Percentiles rank a stretch among this genome's conserved stretches.
Conservation (phyloP, 1,140 invertebrate genomes). For the Neotoxoptera formosana region DNA sequence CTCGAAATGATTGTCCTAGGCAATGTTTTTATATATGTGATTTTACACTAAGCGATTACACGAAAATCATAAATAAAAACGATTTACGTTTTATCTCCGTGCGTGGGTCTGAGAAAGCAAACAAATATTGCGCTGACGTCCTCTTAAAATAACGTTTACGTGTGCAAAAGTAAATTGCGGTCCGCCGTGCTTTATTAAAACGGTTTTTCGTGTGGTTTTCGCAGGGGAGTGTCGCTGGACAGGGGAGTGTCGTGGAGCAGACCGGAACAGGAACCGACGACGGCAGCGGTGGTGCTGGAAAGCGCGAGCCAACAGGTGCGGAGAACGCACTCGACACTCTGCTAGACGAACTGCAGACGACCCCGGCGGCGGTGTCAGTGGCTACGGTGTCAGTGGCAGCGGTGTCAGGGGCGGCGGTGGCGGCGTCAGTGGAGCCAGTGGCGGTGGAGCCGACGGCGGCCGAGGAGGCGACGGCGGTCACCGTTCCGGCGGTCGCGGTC, state of each 20-base stretch:
- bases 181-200: neutral
- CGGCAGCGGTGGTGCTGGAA: constrained; percentile 65
- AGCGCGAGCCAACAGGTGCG: constrained; percentile 70
- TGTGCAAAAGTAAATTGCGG: neutral
- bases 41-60: too few species aligned
- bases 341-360: constrained; percentile 88
- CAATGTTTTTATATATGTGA: too few species aligned
- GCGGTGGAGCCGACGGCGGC: constrained; percentile 65
- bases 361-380: constrained; percentile 26
- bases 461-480: constrained; percentile 58
- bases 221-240: constrained; percentile 72
- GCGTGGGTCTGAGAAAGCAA: too few species aligned
- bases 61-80: neutral
- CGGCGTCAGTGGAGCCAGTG: constrained; percentile 66
- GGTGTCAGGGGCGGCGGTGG: neutral
- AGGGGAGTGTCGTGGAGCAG: constrained; percentile 70
- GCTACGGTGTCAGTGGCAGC: constrained; percentile 61
- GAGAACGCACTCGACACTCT: constrained; percentile 95
- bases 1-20: too few species aligned
- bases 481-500: constrained; percentile 61
- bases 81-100: too few species aligned
- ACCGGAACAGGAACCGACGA: constrained; percentile 69
- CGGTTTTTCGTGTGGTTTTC: constrained; percentile 64
- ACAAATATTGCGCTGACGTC: too few species aligned
- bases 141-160: neutral